These are phyloP conservation scores for Nesoenas mayeri DNA, from an alignment of 2,113 vertebrate species.

Conservation along the genomic window DNA sequence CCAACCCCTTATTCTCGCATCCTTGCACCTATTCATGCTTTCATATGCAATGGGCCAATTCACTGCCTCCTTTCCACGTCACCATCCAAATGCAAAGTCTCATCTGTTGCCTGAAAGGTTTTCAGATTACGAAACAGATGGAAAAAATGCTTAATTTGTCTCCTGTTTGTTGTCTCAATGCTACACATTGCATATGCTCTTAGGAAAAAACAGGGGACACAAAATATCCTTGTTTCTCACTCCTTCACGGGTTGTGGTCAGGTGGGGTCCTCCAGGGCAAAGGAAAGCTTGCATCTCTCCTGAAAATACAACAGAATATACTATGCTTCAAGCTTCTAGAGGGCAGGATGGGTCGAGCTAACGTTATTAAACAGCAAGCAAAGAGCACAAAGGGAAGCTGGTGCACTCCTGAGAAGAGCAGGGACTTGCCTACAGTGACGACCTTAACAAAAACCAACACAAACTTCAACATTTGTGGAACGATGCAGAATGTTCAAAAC, in stretches of 20 bases:
- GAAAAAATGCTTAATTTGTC: not conserved
- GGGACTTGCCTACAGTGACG: not conserved
- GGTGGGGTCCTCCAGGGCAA: not conserved
- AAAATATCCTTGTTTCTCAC: not conserved
- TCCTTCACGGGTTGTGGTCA: not conserved
- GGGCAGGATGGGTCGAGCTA: not conserved
- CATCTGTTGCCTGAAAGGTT: conserved; percentile 3
- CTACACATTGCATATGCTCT: not conserved
- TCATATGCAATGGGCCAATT: not conserved
- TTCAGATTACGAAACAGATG: not conserved
- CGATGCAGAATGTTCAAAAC: not conserved
- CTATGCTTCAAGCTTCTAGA: not conserved
- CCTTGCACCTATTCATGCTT: not conserved
- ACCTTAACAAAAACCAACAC: not conserved
- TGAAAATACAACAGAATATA: not conserved
- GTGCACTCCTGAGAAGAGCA: not conserved
- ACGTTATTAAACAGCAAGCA: not conserved
- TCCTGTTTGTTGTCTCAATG: not conserved
- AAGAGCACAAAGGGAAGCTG: not conserved
- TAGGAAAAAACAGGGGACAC: not conserved
- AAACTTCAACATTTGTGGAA: not conserved
- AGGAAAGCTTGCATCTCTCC: not conserved
- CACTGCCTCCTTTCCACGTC: not conserved
- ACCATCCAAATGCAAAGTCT: not conserved
- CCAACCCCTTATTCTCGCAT: not conserved